Conservation (phyloP, 1,140 invertebrate genomes). For the Elymnias hypermnestra region DNA sequence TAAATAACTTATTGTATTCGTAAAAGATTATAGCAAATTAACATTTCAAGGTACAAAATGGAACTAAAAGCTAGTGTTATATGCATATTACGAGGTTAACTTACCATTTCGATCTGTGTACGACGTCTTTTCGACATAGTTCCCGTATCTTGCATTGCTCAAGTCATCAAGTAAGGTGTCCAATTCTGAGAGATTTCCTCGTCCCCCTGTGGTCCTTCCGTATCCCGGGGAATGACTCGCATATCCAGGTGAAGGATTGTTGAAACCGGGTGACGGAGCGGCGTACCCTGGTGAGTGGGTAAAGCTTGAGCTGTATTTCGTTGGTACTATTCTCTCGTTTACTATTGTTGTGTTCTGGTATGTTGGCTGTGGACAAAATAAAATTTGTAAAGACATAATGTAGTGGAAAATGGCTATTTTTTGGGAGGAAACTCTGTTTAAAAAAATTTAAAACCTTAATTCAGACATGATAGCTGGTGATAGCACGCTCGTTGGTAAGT, state of each 20-base stretch:
- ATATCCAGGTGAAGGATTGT: constrained; percentile 22
- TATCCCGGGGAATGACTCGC: constrained; percentile 43
- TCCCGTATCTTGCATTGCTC: constrained; percentile 87
- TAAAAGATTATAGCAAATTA: too few relatives aligned
- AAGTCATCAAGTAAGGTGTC: constrained; percentile 94
- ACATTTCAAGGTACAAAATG: too few relatives aligned
- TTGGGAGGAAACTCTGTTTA: too few relatives aligned
- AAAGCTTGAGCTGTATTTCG: constrained; percentile 50
- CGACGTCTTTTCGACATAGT: constrained; percentile 58
- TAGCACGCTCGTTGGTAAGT: too few relatives aligned
- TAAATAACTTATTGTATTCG: too few relatives aligned
- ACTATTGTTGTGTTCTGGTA: constrained; percentile 62
- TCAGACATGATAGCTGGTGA: too few relatives aligned
- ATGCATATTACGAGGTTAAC: too few relatives aligned
- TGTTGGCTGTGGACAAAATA: constrained; percentile 59
- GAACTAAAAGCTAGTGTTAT: too few relatives aligned
- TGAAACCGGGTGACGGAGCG: constrained; percentile 38
- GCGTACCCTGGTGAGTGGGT: constrained; percentile 29
- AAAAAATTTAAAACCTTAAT: too few relatives aligned
- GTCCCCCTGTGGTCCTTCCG: constrained; percentile 46
- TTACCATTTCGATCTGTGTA: constrained; percentile 51
- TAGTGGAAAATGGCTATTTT: too few relatives aligned
- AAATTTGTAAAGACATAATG: too few relatives aligned
- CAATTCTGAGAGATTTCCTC: constrained; percentile 90
- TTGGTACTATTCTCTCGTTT: constrained; percentile 53